Evolutionary conservation across 2,888 invertebrate genomes (phyloP), one percentile per base, ranked within the genome.

Genomic region (Agrotis segetum): DNA sequence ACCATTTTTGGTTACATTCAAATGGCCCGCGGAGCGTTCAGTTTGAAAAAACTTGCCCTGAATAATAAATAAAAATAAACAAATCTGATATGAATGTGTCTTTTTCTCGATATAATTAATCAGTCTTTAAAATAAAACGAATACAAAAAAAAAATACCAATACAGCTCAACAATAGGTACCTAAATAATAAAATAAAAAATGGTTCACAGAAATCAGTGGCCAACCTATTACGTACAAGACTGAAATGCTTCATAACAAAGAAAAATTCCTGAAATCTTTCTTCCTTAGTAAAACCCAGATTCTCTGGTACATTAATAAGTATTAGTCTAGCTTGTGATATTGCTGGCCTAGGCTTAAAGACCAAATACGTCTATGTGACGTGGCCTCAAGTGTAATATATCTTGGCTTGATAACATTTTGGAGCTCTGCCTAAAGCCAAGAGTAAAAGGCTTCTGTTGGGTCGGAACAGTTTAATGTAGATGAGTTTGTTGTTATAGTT

Each of bases 391-490:
- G 63, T 46, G 78, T 70, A 74, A 78, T 74, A 52, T 63, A 70
- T 78, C 24, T 56, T 2, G 24, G 44, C 49, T 58, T 67, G 70
- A 74, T 74, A 78, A 74, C 52, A 64, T 68, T 74, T 70, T 78
- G 78, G 74, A 74, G 56, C 63, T 56, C 52, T 78, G 78, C 78
- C 78, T 70, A 78, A 73, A 53, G 17, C 21, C 19, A 14, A 60
- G 24, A 63, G 50, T 34, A 60, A 56, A 63, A 66, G 55, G 29
- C 44, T 1, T 67, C 40, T 50, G 62, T 19, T 29, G 52, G 17
- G 21, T 63, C 19, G 19, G 7, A 78, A 66, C 50, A 63, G 63
- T 50, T 61, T 60, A 60, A 40, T 44, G 11, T 55, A 52, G 34
- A 52, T 60, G 50, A 64, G 16, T 17, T 3, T 58, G 2, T 4